Evolutionary conservation across 1,140 invertebrate genomes (phyloP).

Genomic region (Scaptodrosophila lebanonensis): DNA sequence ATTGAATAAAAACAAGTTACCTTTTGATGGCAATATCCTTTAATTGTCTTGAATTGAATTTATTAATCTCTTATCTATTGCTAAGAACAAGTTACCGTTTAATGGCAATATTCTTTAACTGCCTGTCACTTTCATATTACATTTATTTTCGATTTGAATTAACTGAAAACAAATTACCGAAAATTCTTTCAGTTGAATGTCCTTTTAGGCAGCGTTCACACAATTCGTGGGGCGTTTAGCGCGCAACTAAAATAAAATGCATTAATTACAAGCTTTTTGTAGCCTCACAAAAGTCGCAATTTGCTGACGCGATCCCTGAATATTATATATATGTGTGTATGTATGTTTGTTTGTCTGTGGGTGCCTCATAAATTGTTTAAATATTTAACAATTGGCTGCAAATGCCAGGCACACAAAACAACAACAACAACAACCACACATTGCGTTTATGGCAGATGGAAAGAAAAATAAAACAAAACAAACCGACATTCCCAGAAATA

Average conservation of each 20-base stretch:
- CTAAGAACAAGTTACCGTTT: no score
- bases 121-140: no score
- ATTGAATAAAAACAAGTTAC: no score
- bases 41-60: no score
- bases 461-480: constrained; percentile 40
- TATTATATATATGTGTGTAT: constrained; percentile 10
- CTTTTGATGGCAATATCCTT: no score
- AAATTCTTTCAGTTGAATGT: no score
- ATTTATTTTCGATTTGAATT: no score
- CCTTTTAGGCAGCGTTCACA: constrained; percentile 27
- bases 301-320: constrained; percentile 1
- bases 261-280: constrained; percentile 65
- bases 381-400: constrained; percentile 69
- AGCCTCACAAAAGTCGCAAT: no score
- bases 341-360: constrained; percentile 6
- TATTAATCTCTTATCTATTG: no score
- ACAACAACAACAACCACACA: constrained; percentile 42
- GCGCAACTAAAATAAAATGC: constrained; percentile 50
- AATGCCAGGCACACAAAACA: constrained; percentile 17
- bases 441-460: constrained; percentile 12
- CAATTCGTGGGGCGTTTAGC: constrained; percentile 10
- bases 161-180: no score
- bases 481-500: no score
- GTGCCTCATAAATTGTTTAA: constrained; percentile 68
- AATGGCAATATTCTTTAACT: no score